Conservation (phyloP, 30 jellyfish, hydroid and myxozoan genomes). For the Aurelia aurita region DNA sequence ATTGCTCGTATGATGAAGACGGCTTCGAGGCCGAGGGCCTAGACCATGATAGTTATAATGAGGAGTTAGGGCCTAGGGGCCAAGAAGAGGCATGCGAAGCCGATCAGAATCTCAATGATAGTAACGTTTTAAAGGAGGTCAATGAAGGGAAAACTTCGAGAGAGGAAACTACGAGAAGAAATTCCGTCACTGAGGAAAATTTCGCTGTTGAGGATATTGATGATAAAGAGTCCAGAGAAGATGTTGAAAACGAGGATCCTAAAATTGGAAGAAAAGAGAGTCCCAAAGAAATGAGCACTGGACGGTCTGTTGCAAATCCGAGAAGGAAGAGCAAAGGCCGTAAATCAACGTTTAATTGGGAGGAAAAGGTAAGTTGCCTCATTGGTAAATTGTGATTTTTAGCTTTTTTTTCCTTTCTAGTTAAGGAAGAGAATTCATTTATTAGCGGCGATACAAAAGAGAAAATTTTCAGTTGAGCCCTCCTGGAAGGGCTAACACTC, state of each 20-base stretch:
- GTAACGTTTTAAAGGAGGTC: neutral
- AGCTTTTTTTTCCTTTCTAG: too few species aligned
- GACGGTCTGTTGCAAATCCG: neutral
- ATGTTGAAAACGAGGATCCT: too few species aligned
- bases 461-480: too few species aligned
- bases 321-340: conserved; percentile 22
- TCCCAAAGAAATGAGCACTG: conserved; percentile 8
- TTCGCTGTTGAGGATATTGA: neutral
- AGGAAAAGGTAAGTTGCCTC: conserved; percentile 48
- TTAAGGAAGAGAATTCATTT: too few species aligned
- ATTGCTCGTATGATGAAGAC: conserved; percentile 34
- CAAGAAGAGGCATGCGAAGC: neutral
- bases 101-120: neutral
- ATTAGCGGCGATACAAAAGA: too few species aligned
- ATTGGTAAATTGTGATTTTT: too few species aligned
- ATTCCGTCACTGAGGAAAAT: neutral
- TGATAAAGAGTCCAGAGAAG: conserved; percentile 13
- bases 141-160: neutral
- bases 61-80: neutral
- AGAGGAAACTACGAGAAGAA: neutral
- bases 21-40: conserved; percentile 25
- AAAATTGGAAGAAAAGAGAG: neutral
- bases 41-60: conserved; percentile 20
- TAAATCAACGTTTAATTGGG: conserved; percentile 52
- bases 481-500: too few species aligned